phyloP scores from a whole-genome alignment of 2,113 vertebrate species.

The Nerophis ophidion region DNA sequence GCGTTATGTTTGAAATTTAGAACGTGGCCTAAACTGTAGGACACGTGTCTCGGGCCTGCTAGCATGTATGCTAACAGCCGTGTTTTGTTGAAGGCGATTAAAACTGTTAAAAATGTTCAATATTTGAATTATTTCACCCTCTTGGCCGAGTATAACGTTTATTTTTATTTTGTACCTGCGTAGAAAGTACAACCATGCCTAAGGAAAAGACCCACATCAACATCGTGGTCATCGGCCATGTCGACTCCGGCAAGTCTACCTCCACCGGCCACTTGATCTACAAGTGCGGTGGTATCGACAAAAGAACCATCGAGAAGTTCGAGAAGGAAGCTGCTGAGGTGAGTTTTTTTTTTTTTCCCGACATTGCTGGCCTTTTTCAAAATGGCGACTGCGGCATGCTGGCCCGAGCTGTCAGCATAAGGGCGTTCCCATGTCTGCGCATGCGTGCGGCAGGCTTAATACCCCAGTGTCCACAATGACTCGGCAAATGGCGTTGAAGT shows the following conservation, averaged over 20 bases:
- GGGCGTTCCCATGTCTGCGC: slow-evolving; percentile 43
- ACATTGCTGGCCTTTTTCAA: slow-evolving; percentile 39
- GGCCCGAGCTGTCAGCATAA: slow-evolving; percentile 34
- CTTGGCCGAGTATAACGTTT: background rate
- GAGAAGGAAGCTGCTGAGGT: slow-evolving; percentile 81
- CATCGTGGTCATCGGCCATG: slow-evolving; percentile 83
- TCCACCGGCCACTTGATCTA: slow-evolving; percentile 79
- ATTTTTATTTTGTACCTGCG: background rate
- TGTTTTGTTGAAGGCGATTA: too few species aligned
- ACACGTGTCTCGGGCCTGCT: slow-evolving; percentile 74
- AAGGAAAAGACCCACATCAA: slow-evolving; percentile 80
- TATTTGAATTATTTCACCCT: background rate
- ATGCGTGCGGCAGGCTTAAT: slow-evolving; percentile 52
- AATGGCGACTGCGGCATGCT: slow-evolving; percentile 71
- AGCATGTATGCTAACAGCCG: slow-evolving; percentile 12
- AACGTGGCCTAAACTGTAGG: slow-evolving; percentile 54
- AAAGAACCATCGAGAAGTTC: slow-evolving; percentile 81
- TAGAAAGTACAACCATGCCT: slow-evolving; percentile 70
- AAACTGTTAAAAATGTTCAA: too few species aligned
- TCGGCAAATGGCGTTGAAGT: slow-evolving; percentile 14
- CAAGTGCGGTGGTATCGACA: slow-evolving; percentile 81
- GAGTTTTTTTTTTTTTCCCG: slow-evolving; percentile 1
- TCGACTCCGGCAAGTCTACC: slow-evolving; percentile 81
- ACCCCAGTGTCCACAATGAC: background rate
- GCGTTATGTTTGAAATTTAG: slow-evolving; percentile 52